Evolutionary conservation across 1,140 invertebrate species (phyloP).

Genomic region (Drosophila ananassae): DNA sequence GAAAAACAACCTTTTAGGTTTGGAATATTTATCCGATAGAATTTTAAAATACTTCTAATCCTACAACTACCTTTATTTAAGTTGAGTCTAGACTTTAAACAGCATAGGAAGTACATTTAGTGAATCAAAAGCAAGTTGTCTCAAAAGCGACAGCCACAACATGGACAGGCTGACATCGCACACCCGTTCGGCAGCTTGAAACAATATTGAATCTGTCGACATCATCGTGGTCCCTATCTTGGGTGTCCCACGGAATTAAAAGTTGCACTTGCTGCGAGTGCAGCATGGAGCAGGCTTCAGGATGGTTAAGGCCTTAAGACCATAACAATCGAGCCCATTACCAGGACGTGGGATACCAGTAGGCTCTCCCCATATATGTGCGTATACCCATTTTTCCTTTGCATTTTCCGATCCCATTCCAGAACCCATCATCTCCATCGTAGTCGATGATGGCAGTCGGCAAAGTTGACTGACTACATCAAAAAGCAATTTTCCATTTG

Average conservation of each 20-base stretch:
- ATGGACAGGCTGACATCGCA: slow-evolving; percentile 52
- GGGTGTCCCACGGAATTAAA: slow-evolving; percentile 61
- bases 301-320: slow-evolving; percentile 41
- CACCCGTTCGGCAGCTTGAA: slow-evolving; percentile 50
- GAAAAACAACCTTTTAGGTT: background rate
- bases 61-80: too few species aligned
- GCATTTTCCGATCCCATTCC: slow-evolving; percentile 7
- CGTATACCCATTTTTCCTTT: background rate
- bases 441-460: slow-evolving; percentile 57
- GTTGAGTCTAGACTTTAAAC: too few species aligned
- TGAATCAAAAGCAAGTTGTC: too few species aligned
- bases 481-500: slow-evolving; percentile 82
- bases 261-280: slow-evolving; percentile 43
- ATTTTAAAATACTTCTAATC: background rate
- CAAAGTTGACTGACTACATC: slow-evolving; percentile 73
- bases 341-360: slow-evolving; percentile 1
- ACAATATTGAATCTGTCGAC: slow-evolving; percentile 70
- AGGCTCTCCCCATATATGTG: background rate
- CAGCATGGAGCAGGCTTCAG: slow-evolving; percentile 29
- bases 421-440: slow-evolving; percentile 23
- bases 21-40: too few species aligned
- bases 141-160: slow-evolving; percentile 27
- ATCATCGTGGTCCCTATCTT: slow-evolving; percentile 36
- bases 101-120: too few species aligned
- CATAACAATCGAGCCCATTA: slow-evolving; percentile 9